Evolutionary conservation across 2,888 invertebrate species (phyloP), one percentile per base, ranked within the genome.

Genomic region (Desoria tigrina): DNA sequence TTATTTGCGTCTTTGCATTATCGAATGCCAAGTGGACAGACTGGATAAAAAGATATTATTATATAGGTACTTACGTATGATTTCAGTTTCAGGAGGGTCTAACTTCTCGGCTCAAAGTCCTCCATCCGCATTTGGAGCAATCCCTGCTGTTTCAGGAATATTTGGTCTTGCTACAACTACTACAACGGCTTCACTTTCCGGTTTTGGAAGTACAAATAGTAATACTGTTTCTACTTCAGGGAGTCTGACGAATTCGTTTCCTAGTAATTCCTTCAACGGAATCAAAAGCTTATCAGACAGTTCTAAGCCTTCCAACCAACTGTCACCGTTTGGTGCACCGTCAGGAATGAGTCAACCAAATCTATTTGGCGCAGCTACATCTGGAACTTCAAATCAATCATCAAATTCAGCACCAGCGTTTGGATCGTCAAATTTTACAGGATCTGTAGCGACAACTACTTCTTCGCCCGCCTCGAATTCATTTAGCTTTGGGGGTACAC

Each of bases 261-360:
- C n/a, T 9, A 45, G 21, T 18, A 16, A 45, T 45, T 21, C n/a
- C 21, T 39, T 32, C 11, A 32, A 32, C 32, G 32, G 32, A 32
- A 32, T 32, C 4, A 32, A 32, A 7, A 32, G 4, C 32, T 32
- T 11, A 32, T 32, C 32, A 7, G 32, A 32, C 4, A 11, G 32
- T 32, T 32, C 11, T 32, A 32, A 32, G 32, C 39, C 62, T 42
- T 32, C 39, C 16, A 39, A 39, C 9, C 16, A 39, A 14, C 50
- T 14, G 50, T 21, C 49, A 9, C 18, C 51, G 14, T 6, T 23
- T 49, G 26, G 49, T 39, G 45, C 28, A 16, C 11, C 26, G 21
- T n/a, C 59, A 11, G n/a, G 53, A 18, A 16, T 51, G 42, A 42
- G 55, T 54, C 23, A n/a, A n/a, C 21, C 61, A 9, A 39, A n/a